Evolutionary conservation across 2,888 invertebrate species (phyloP), one percentile per base, ranked within the genome.

Genomic region (Hemicrepidius hirtus): DNA sequence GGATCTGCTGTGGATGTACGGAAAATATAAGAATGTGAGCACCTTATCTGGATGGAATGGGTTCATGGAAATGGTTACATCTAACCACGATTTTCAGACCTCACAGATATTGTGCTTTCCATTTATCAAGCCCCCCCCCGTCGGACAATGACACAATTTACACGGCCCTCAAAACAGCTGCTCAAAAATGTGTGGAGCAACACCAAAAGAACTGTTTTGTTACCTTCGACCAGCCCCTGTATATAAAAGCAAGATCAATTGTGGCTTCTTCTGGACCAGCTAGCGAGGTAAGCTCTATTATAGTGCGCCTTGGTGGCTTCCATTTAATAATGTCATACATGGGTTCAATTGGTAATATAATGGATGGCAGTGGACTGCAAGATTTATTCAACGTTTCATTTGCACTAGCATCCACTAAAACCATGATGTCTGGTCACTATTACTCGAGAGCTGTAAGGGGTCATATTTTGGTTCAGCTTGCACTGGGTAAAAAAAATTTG

Each of bases 391-490:
- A 12, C 4, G 3, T 20, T 0, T 3, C 16, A 10, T 37, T 16
- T 37, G 59, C 59, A 7, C 9, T 6, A 9, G 13, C 13, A 3
- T 35, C 35, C 4, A 18, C 16, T 3, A n/a, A 57, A 1, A 57
- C 21, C 3, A 37, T 37, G 5, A 16, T 57, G 37, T 20, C n/a
- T 16, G 57, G 35, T 16, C 57, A 57, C 21, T 24, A 13, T 3
- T 57, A 28, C 18, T 37, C 37, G 1, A 35, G 59, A 18, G 59
- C 59, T 4, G 37, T 37, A 4, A 24, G 37, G 9, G 59, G 1
- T 35, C 59, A 59, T 10, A 18, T 32, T 12, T 6, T 57, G 16
- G 57, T 13, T 35, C 57, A 57, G n/a, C 57, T 57, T 32, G 57
- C 57, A 3, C 24, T 57, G 37, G 18, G 28, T 24, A 32, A 57